phyloP scores from a whole-genome alignment of 1,140 invertebrate genomes.

The Pectinophora gossypiella region DNA sequence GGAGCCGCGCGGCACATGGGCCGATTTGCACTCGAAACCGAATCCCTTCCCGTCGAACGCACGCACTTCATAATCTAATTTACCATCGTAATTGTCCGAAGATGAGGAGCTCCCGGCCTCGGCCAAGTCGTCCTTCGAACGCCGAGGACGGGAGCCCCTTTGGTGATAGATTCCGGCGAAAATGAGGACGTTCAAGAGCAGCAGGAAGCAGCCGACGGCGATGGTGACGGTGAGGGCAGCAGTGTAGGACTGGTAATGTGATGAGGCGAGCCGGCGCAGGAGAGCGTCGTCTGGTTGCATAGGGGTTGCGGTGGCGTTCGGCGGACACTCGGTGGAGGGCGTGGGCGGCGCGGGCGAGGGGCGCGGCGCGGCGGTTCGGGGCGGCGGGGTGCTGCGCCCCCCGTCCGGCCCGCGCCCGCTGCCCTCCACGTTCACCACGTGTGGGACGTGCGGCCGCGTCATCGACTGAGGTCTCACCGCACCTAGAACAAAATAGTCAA shows the following conservation, averaged over 20 bases:
- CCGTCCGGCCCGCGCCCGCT: slow-evolving; percentile 51
- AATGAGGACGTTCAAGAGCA: slow-evolving; percentile 94
- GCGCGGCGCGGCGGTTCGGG: slow-evolving; percentile 51
- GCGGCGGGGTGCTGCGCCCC: slow-evolving; percentile 60
- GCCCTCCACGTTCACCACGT: slow-evolving; percentile 59
- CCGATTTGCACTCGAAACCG: slow-evolving; percentile 74
- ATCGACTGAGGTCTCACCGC: slow-evolving; percentile 82
- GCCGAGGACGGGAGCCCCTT: slow-evolving; percentile 79
- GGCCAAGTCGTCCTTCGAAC: slow-evolving; percentile 84
- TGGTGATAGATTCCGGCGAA: slow-evolving; percentile 97
- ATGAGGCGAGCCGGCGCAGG: slow-evolving; percentile 83
- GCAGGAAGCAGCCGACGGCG: slow-evolving; percentile 90
- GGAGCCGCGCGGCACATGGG: slow-evolving; percentile 52
- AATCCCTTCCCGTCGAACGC: slow-evolving; percentile 78
- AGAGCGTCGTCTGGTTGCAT: slow-evolving; percentile 79
- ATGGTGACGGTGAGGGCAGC: slow-evolving; percentile 95
- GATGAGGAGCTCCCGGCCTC: slow-evolving; percentile 83
- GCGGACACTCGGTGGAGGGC: slow-evolving; percentile 81
- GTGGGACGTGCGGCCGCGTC: slow-evolving; percentile 77
- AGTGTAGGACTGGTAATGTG: slow-evolving; percentile 90
- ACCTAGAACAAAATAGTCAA: slow-evolving; percentile 61
- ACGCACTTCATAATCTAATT: slow-evolving; percentile 77
- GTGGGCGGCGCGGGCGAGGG: slow-evolving; percentile 42
- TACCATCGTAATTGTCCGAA: slow-evolving; percentile 76
- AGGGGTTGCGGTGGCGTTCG: slow-evolving; percentile 76